These are phyloP conservation scores for Agapostemon virescens DNA, from an alignment of 2,888 invertebrate genomes.

Conservation along the genomic window DNA sequence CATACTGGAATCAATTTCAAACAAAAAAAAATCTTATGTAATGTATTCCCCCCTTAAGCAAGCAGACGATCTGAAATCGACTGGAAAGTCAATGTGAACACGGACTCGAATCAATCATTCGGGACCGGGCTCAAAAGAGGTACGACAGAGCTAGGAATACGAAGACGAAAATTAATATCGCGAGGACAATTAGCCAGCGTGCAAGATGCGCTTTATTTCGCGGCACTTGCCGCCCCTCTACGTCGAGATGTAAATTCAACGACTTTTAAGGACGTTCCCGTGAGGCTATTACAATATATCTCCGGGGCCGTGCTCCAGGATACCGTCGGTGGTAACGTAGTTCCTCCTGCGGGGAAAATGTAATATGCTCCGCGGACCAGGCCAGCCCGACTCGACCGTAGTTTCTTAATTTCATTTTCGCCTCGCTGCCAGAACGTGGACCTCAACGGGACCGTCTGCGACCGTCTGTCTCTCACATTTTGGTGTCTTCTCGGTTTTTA, in stretches of 20 bases:
- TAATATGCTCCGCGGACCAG: slow-evolving; percentile 55
- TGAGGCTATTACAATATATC: slow-evolving; percentile 60
- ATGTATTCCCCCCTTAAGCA: too few species aligned
- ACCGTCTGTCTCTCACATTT: slow-evolving; percentile 29
- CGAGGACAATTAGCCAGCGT: slow-evolving; percentile 62
- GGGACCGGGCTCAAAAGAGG: neutral
- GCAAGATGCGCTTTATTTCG: slow-evolving; percentile 49
- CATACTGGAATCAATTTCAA: too few species aligned
- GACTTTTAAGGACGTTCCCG: slow-evolving; percentile 52
- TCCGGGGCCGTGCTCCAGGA: slow-evolving; percentile 28
- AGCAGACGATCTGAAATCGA: too few species aligned
- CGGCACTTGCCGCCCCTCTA: slow-evolving; percentile 45
- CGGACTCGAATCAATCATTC: neutral
- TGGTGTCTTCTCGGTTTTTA: slow-evolving; percentile 13
- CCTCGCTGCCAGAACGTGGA: slow-evolving; percentile 25
- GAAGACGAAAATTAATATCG: slow-evolving; percentile 66
- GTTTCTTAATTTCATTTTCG: slow-evolving; percentile 65
- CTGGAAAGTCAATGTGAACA: neutral
- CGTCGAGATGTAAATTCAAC: slow-evolving; percentile 59
- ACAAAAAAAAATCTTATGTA: too few species aligned
- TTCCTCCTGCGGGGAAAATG: slow-evolving; percentile 34
- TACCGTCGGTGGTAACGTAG: slow-evolving; percentile 29
- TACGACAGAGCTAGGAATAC: slow-evolving; percentile 7
- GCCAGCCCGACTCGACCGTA: slow-evolving; percentile 33
- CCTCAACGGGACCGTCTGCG: slow-evolving; percentile 32